Conservation (phyloP, 1,140 invertebrate species). For the Eciton burchellii region DNA sequence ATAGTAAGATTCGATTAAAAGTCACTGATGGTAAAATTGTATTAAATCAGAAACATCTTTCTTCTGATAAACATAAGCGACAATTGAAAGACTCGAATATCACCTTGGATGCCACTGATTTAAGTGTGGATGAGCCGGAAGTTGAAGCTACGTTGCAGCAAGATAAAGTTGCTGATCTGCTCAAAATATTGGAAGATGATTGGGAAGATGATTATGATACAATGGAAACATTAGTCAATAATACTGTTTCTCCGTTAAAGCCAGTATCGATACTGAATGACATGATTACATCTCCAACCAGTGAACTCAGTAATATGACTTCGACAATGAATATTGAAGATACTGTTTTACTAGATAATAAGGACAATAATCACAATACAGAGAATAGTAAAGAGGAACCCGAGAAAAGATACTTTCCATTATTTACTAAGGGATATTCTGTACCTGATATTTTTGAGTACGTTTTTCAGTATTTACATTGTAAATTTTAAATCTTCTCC, state of each 20-base stretch:
- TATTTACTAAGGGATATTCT: constrained; percentile 79
- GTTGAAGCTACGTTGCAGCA: constrained; percentile 68
- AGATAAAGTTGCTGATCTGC: constrained; percentile 73
- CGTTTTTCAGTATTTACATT: constrained; percentile 14
- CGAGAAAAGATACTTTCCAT: constrained; percentile 77
- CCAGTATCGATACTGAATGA: constrained; percentile 32
- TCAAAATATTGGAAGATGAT: constrained; percentile 81
- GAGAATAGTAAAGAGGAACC: constrained; percentile 14
- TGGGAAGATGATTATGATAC: constrained; percentile 81
- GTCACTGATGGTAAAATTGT: constrained; percentile 67
- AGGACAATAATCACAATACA: constrained; percentile 37
- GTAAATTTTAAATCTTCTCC: constrained; percentile 10
- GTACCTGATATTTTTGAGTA: constrained; percentile 67
- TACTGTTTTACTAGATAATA: constrained; percentile 57
- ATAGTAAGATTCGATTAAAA: constrained; percentile 77
- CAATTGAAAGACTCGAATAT: constrained; percentile 46
- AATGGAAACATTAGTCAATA: constrained; percentile 68
- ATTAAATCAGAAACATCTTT: constrained; percentile 63
- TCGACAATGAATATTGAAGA: constrained; percentile 84
- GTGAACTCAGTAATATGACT: constrained; percentile 86
- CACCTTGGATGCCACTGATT: constrained; percentile 77
- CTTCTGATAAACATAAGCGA: constrained; percentile 45
- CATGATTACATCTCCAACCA: constrained; percentile 83
- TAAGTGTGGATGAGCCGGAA: constrained; percentile 77
- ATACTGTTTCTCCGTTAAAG: constrained; percentile 52